Evolutionary conservation across 2,113 vertebrate species (phyloP).

Genomic region (Dasyurus viverrinus): DNA sequence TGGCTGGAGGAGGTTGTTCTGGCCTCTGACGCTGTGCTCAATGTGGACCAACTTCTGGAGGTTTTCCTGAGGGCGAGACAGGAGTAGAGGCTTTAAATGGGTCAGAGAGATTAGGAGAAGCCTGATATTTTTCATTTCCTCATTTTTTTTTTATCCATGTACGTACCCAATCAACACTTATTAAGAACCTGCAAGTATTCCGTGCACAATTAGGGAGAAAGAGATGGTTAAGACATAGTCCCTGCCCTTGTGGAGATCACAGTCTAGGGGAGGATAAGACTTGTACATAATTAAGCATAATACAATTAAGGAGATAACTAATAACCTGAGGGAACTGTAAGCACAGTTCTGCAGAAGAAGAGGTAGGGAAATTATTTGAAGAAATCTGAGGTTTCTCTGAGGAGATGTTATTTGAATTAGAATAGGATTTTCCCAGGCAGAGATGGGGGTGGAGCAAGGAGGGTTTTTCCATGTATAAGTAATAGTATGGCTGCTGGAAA

Average conservation of each 20-base stretch:
- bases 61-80: constrained; percentile 90
- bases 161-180: not conserved
- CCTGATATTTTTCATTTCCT: not conserved
- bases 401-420: not conserved
- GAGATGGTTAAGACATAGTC: constrained; percentile 22
- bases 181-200: not conserved
- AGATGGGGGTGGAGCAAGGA: not conserved
- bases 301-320: not conserved
- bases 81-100: constrained; percentile 35
- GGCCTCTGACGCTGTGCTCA: constrained; percentile 94
- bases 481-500: not conserved
- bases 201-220: not conserved
- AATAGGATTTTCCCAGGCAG: not conserved
- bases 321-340: not conserved
- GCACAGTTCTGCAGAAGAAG: not conserved
- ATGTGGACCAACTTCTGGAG: constrained; percentile 96
- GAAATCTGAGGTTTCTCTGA: not conserved
- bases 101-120: not conserved
- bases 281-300: not conserved
- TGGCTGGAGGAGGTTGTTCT: constrained; percentile 91
- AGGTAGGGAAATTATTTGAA: not conserved
- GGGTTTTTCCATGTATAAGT: not conserved
- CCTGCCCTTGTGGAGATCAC: not conserved
- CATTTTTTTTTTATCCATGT: not conserved
- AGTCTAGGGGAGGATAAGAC: not conserved